phyloP scores from a whole-genome alignment of 2,113 vertebrate genomes.

The Steatornis caripensis region DNA sequence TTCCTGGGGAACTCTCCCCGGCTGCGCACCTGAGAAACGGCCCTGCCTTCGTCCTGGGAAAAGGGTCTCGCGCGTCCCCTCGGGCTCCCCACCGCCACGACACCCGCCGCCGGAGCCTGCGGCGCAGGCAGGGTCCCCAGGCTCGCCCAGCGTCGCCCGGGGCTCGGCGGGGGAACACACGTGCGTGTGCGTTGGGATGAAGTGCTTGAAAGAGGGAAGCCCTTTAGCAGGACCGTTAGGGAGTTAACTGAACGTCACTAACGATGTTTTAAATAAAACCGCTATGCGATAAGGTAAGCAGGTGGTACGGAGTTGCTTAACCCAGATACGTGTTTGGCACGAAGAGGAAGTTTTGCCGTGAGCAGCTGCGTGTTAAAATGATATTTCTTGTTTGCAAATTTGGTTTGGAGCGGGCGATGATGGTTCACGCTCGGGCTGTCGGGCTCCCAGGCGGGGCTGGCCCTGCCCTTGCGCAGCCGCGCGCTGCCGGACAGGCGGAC shows the following conservation, averaged over 20 bases:
- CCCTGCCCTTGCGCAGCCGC: neutral
- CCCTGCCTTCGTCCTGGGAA: neutral
- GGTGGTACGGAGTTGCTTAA: neutral
- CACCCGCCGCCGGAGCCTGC: accelerated
- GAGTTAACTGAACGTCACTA: neutral
- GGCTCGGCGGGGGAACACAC: neutral
- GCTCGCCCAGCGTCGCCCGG: neutral
- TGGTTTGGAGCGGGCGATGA: neutral
- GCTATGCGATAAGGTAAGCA: neutral
- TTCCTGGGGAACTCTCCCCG: neutral
- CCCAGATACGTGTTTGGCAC: neutral
- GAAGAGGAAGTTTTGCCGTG: accelerated
- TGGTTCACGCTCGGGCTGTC: accelerated
- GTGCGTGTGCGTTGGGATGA: accelerated
- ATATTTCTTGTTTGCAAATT: neutral
- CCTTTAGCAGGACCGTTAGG: neutral
- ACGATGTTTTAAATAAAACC: neutral
- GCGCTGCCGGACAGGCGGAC: neutral
- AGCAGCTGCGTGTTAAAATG: neutral
- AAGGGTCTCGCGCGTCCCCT: neutral
- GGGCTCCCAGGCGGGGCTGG: neutral
- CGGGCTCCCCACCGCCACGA: accelerated
- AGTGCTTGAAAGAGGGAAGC: neutral
- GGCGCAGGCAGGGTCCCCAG: neutral
- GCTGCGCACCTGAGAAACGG: too few relatives aligned